phyloP scores from a whole-genome alignment of 2,113 vertebrate genomes.

The Otolemur garnettii region DNA sequence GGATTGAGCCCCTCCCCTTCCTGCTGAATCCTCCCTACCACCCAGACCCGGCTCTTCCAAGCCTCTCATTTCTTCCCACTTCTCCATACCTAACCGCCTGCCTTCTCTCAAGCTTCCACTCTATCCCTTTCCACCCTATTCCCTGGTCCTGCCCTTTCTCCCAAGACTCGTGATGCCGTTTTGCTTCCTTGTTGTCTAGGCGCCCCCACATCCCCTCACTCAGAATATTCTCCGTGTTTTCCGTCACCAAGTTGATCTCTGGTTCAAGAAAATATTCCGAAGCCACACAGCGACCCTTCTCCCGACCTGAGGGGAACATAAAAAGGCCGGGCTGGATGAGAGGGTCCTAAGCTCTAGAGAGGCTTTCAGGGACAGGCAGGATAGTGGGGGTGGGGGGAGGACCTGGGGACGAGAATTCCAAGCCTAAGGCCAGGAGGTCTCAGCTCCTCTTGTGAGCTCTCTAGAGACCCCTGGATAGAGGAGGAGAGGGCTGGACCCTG shows the following conservation, averaged over 20 bases:
- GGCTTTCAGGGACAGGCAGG: background rate
- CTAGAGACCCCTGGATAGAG: no score
- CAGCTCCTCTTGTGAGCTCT: background rate
- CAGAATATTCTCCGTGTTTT: constrained; percentile 96
- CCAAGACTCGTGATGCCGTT: no score
- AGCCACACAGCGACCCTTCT: constrained; percentile 95
- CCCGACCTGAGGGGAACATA: constrained; percentile 87
- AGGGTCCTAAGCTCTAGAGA: background rate
- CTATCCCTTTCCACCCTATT: no score
- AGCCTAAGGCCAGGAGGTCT: background rate
- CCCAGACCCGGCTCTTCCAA: fast-evolving
- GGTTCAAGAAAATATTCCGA: constrained; percentile 96
- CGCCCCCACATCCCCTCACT: constrained; percentile 88
- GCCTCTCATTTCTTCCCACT: background rate
- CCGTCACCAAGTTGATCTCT: constrained; percentile 95
- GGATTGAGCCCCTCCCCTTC: background rate
- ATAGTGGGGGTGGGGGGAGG: background rate
- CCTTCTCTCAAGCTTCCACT: background rate
- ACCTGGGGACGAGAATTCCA: fast-evolving
- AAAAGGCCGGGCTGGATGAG: background rate
- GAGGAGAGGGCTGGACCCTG: background rate
- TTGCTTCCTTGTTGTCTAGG: background rate
- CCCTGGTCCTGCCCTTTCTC: background rate
- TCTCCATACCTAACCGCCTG: constrained; percentile 51
- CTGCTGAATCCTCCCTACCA: no score